Evolutionary conservation across 1,140 invertebrate species (phyloP).

Genomic region (Venturia canescens): DNA sequence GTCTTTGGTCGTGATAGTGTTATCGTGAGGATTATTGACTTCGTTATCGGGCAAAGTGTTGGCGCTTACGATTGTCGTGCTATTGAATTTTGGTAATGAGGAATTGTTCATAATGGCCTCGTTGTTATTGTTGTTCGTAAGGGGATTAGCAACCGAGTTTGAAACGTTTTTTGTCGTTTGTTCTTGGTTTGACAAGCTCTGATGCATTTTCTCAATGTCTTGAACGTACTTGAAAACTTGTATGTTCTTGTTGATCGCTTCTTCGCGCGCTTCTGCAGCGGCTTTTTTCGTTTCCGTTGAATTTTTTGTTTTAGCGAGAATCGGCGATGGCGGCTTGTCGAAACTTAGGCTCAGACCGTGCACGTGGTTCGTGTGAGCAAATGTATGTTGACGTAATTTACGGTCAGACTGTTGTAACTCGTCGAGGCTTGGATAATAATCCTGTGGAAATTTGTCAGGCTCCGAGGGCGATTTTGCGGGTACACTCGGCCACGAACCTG

Average conservation of each 20-base stretch:
- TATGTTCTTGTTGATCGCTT: slow-evolving; percentile 71
- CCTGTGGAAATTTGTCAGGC: slow-evolving; percentile 66
- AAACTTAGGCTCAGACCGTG: slow-evolving; percentile 64
- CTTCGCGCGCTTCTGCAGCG: slow-evolving; percentile 66
- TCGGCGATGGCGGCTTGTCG: slow-evolving; percentile 69
- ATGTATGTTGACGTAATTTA: slow-evolving; percentile 65
- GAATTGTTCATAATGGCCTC: slow-evolving; percentile 56
- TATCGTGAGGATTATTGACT: slow-evolving; percentile 48
- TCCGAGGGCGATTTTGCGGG: slow-evolving; percentile 65
- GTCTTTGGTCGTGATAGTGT: slow-evolving; percentile 54
- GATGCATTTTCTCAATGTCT: slow-evolving; percentile 71
- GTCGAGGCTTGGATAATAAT: slow-evolving; percentile 74
- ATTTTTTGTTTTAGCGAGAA: slow-evolving; percentile 67
- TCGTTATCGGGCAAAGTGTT: slow-evolving; percentile 10
- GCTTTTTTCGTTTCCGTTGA: slow-evolving; percentile 66
- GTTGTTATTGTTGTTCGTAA: slow-evolving; percentile 54
- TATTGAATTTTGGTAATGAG: slow-evolving; percentile 57
- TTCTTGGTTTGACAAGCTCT: slow-evolving; percentile 57
- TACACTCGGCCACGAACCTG: slow-evolving; percentile 67
- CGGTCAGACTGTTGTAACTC: slow-evolving; percentile 71
- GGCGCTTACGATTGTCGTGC: slow-evolving; percentile 40
- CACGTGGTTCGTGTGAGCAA: slow-evolving; percentile 61
- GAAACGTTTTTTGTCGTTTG: slow-evolving; percentile 38
- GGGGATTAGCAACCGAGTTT: too few species aligned
- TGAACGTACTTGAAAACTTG: slow-evolving; percentile 72